Evolutionary conservation across 2,113 vertebrate species (phyloP).

Genomic region (Cranoglanis bouderius): DNA sequence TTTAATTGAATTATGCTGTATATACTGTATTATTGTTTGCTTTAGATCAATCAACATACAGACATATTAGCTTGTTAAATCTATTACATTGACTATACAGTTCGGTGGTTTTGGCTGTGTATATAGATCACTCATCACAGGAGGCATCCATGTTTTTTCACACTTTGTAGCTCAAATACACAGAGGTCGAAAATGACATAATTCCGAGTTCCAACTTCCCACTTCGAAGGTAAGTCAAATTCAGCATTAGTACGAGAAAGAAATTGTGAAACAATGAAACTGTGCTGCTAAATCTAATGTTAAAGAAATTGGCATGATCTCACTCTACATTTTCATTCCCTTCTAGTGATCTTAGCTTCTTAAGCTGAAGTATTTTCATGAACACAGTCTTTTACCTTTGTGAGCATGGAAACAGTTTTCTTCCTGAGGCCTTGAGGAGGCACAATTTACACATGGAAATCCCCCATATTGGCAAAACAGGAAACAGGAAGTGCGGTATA

Average conservation of each 20-base stretch:
- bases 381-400: neutral
- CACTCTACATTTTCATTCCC: neutral
- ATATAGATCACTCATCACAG: neutral
- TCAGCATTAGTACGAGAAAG: neutral
- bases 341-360: neutral
- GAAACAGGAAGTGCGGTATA: constrained; percentile 44
- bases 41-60: neutral
- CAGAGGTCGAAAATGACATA: neutral
- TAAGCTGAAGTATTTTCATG: neutral
- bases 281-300: neutral
- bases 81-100: neutral
- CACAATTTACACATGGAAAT: constrained; percentile 44
- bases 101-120: neutral
- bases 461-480: constrained; percentile 49
- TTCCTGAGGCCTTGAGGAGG: constrained; percentile 11
- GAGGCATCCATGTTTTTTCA: neutral
- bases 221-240: neutral
- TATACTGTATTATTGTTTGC: neutral
- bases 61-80: neutral
- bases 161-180: neutral
- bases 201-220: neutral
- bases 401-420: neutral
- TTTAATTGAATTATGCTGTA: neutral
- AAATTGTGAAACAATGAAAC: neutral
- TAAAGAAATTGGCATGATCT: neutral